These are phyloP conservation scores for Scotopteryx bipunctaria DNA, from an alignment of 2,888 invertebrate species.

Conservation along the genomic window DNA sequence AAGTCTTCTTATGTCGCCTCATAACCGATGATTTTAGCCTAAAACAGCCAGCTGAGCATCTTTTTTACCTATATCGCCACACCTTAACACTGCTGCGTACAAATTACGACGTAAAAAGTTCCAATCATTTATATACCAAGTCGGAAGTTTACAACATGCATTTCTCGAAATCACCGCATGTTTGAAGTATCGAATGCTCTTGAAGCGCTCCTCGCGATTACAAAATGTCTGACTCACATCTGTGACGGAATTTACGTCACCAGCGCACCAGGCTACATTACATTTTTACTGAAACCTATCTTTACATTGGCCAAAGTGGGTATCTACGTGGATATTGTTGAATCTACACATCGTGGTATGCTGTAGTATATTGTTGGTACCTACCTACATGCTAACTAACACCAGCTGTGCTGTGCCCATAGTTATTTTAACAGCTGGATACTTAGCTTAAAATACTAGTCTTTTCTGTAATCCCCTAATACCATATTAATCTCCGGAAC, in stretches of 20 bases:
- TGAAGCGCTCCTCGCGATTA: slow-evolving; percentile 21
- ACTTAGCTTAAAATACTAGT: no score
- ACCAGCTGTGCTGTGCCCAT: no score
- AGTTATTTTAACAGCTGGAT: no score
- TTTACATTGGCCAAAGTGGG: no score
- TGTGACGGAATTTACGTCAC: slow-evolving; percentile 56
- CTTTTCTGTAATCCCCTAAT: no score
- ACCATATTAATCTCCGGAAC: no score
- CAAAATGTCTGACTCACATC: slow-evolving; percentile 41
- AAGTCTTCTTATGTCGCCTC: slow-evolving; percentile 51
- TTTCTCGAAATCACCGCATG: not conserved
- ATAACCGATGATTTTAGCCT: slow-evolving; percentile 8
- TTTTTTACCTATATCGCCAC: slow-evolving; percentile 3
- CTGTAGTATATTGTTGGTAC: no score
- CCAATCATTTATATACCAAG: not conserved
- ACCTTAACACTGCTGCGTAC: not conserved
- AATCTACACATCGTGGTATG: no score
- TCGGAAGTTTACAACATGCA: slow-evolving; percentile 5
- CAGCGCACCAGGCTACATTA: not conserved
- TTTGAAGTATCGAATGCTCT: slow-evolving; percentile 3
- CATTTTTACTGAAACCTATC: slow-evolving; percentile 5
- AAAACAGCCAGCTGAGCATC: not conserved
- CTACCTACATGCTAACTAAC: no score
- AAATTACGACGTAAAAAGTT: not conserved
- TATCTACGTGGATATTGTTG: no score